Evolutionary conservation across 2,113 vertebrate species (phyloP).

Genomic region (Heterotis niloticus): DNA sequence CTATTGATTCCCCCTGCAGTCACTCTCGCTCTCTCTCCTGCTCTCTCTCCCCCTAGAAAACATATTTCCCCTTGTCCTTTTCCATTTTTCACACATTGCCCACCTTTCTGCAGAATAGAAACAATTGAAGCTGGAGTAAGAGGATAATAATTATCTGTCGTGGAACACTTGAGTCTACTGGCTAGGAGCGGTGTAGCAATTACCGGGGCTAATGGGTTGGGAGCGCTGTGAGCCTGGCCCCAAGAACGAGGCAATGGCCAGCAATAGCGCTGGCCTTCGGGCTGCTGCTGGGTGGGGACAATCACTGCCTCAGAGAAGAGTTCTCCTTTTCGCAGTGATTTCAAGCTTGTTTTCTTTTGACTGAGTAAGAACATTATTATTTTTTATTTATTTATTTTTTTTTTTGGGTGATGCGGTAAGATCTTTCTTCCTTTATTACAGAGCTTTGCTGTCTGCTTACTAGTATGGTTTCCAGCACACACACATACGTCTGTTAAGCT

Average conservation of each 20-base stretch:
- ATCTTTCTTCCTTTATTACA: no score
- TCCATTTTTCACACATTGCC: slow-evolving; percentile 40
- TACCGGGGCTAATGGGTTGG: neutral
- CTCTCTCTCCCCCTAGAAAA: slow-evolving; percentile 30
- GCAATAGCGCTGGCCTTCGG: neutral
- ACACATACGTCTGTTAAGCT: no score
- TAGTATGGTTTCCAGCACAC: no score
- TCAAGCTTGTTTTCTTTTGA: neutral
- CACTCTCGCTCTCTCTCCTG: neutral
- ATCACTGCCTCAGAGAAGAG: neutral
- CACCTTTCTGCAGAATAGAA: slow-evolving; percentile 35
- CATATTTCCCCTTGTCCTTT: slow-evolving; percentile 46
- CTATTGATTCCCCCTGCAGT: neutral
- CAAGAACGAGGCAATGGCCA: no score
- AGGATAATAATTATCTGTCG: neutral
- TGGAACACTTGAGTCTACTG: neutral
- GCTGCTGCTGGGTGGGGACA: neutral
- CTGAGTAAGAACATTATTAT: no score
- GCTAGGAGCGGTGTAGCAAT: neutral
- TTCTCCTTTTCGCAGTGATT: neutral
- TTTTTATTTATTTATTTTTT: no score
- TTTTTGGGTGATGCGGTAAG: no score
- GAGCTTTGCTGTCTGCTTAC: no score
- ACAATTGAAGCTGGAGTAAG: slow-evolving; percentile 41
- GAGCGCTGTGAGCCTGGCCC: no score